Conservation (phyloP, 2,888 invertebrate species). For the Gerris lacustris region DNA sequence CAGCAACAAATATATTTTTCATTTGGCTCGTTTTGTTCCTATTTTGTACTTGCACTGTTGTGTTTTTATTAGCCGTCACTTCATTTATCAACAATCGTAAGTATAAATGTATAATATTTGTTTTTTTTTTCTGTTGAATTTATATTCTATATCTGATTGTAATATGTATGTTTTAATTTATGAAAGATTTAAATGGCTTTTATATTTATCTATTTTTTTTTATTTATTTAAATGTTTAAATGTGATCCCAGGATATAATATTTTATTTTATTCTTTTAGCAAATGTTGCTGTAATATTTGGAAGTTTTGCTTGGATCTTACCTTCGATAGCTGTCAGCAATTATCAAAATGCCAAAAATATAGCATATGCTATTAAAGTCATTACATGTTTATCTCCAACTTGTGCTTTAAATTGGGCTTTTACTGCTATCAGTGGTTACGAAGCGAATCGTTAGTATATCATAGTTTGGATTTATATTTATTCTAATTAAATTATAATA, state of each 20-base stretch:
- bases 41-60: conserved; percentile 24
- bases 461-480: not conserved
- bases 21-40: conserved; percentile 23
- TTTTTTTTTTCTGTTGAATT: not conserved
- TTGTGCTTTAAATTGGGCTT: conserved; percentile 32
- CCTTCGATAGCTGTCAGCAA: not conserved
- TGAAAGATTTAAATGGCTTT: no score
- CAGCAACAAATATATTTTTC: conserved; percentile 21
- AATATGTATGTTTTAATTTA: no score
- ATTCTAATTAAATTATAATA: not conserved
- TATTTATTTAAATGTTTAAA: no score
- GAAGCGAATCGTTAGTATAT: conserved; percentile 30
- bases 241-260: no score
- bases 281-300: conserved; percentile 33
- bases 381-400: conserved; percentile 31
- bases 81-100: conserved; percentile 40
- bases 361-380: conserved; percentile 29
- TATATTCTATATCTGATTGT: no score
- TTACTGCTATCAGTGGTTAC: conserved; percentile 30
- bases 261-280: conserved; percentile 28
- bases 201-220: no score
- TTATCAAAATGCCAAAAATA: not conserved
- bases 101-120: conserved; percentile 18
- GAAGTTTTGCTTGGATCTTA: conserved; percentile 33
- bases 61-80: conserved; percentile 38